Conservation (phyloP, 1,140 invertebrate genomes). For the Drosophila varians region DNA sequence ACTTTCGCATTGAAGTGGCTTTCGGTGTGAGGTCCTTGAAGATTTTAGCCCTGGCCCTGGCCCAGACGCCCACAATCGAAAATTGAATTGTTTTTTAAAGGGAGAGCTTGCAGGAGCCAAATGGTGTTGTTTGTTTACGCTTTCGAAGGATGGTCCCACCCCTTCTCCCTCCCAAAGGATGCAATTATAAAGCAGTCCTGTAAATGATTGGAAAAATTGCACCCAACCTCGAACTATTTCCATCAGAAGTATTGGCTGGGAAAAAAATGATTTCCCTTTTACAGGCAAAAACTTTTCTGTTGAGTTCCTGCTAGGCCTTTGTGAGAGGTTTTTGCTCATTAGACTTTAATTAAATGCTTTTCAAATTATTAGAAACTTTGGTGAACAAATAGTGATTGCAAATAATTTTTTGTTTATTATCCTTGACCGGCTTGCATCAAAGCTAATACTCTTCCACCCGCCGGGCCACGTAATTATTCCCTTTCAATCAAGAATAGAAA, state of each 20-base stretch:
- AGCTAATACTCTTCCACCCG: background rate
- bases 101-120: conserved; percentile 8
- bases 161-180: background rate
- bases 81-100: conserved; percentile 8
- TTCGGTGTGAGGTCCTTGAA: conserved; percentile 3
- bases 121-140: conserved; percentile 3
- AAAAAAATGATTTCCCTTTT: background rate
- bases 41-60: background rate
- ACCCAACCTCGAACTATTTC: background rate
- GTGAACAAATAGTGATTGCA: background rate
- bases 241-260: background rate
- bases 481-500: conserved; percentile 18
- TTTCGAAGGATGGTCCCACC: background rate
- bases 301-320: background rate
- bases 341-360: background rate
- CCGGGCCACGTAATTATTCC: conserved; percentile 14
- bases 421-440: background rate
- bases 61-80: background rate
- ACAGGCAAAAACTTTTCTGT: background rate
- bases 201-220: background rate
- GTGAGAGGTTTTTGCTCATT: background rate
- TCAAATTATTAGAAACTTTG: background rate
- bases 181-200: conserved; percentile 7
- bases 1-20: conserved; percentile 2
- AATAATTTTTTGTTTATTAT: background rate